Evolutionary conservation across 1,140 invertebrate genomes (phyloP).

Genomic region (Magallana gigas): DNA sequence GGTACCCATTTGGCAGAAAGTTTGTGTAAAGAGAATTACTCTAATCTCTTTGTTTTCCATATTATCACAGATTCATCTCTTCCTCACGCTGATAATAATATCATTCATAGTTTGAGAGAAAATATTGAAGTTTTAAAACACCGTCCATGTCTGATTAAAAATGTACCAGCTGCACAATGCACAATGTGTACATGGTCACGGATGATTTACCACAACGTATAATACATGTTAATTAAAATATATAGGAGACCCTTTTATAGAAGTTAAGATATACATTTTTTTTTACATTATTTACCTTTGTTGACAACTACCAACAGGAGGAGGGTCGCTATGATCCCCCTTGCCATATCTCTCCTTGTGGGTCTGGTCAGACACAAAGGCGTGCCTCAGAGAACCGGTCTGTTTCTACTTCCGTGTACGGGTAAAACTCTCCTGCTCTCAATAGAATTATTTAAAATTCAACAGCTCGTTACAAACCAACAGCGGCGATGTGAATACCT

Average conservation of each 20-base stretch:
- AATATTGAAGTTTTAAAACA: too few relatives aligned
- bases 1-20: not conserved
- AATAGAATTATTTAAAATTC: not conserved
- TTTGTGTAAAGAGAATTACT: not conserved
- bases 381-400: not conserved
- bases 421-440: not conserved
- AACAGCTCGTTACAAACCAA: not conserved
- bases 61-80: slow-evolving; percentile 18
- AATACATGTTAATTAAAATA: too few relatives aligned
- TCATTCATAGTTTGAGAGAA: too few relatives aligned
- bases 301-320: not conserved
- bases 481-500: not conserved
- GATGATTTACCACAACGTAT: too few relatives aligned
- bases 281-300: not conserved
- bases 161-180: too few relatives aligned
- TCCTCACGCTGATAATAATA: not conserved
- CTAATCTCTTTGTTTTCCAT: not conserved
- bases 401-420: slow-evolving; percentile 12
- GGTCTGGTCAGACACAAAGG: not conserved
- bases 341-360: not conserved
- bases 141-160: too few relatives aligned
- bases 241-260: too few relatives aligned
- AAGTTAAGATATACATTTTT: too few relatives aligned
- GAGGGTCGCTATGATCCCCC: not conserved
- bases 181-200: too few relatives aligned